Evolutionary conservation across 2,888 invertebrate genomes (phyloP).

Genomic region (Resseliella maxima): DNA sequence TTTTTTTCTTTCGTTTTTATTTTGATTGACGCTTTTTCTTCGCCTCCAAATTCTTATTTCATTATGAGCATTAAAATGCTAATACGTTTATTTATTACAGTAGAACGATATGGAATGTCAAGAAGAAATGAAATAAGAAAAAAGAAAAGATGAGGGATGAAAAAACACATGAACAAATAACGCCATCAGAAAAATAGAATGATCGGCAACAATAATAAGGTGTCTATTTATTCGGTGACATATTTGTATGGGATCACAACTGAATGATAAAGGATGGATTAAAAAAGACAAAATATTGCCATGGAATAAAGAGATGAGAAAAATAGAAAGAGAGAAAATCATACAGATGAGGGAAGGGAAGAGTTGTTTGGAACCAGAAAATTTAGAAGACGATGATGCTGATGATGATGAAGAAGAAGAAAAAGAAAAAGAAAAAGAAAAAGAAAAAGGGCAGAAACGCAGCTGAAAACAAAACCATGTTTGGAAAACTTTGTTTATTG

Average conservation of each 20-base stretch:
- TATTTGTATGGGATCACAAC: conserved; percentile 2
- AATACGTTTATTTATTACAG: not conserved
- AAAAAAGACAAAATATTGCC: not conserved
- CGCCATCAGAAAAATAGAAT: not conserved
- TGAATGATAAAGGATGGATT: not conserved
- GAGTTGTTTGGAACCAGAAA: no score
- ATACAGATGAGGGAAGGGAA: no score
- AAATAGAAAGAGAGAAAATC: not conserved
- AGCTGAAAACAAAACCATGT: not conserved
- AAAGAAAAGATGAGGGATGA: no score
- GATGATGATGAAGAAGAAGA: no score
- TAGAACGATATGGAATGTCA: not conserved
- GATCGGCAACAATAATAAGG: not conserved
- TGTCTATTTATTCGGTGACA: not conserved
- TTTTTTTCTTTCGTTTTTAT: no score
- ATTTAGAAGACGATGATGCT: no score
- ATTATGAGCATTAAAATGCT: not conserved
- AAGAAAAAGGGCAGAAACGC: no score
- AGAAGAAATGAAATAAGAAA: not conserved
- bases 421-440: not conserved
- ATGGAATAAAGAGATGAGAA: not conserved
- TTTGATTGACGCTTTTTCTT: not conserved
- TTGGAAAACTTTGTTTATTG: not conserved
- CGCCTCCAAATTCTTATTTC: not conserved
- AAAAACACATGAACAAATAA: not conserved